Base-by-base conservation (phyloP, 2,888 invertebrate species). In the Cyclophora punctaria region DNA sequence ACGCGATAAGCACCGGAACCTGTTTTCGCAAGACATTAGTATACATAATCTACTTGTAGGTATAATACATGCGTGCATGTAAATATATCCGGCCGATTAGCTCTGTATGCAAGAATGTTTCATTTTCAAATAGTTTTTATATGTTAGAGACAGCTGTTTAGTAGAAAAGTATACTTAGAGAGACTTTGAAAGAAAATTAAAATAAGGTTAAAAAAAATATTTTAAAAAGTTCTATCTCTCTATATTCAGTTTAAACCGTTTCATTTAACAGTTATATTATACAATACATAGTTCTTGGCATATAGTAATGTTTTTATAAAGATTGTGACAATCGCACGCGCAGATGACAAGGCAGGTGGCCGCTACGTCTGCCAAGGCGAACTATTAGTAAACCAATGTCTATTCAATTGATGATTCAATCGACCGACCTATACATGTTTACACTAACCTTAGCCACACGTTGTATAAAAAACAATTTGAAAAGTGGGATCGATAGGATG, bases 1-100 rank as follows among this genome's bases (percentile, higher is more conserved):
- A 67, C 73, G 69, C 70, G 83, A 83, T 82, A 82, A 82, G 67
- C 64, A 54, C 64, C 71, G 72, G 66, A 73, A 76, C 71, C 71
- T 57, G 69, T 77, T 81, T 75, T 67, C 58, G 62, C 67, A 71
- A 70, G 67, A 73, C 63, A 62, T 58, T 60, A 60, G 37, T 37
- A 37, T 37, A 37, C 5, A 4, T 37, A n/a, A 37, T 37, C 4
- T 37, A 37, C 37, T 37, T 37, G 20, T 20, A 20, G 20, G 20
- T 20, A 20, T 20, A 20, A 37, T 37, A 37, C 60, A 63, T 66
- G 66, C 57, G 54, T 54, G 64, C 66, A 70, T 69, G 68, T 51
- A 56, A 56, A 33, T 45, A 53, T 56, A 53, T 61, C 53, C 57
- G 50, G 52, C 37, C 50, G 50, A 40, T 55, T 56, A 53, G 51